Percentiles rank a stretch among this genome's conserved stretches.
Evolutionary conservation across 2,888 invertebrate species (phyloP).

Genomic region (Melikaiella ostensackeni): DNA sequence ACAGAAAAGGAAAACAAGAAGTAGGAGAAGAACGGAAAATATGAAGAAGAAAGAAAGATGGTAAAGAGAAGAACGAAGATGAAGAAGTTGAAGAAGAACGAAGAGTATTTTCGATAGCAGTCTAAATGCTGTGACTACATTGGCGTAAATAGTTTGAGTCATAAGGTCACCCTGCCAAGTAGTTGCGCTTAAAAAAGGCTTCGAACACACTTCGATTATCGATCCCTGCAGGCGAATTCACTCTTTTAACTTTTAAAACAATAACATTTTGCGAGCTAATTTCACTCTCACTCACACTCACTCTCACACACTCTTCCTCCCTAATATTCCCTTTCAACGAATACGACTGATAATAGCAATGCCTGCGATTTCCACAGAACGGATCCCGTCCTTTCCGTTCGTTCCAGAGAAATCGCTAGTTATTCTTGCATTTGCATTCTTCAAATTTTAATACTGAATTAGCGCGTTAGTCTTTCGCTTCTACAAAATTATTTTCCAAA

Average conservation of each 20-base stretch:
- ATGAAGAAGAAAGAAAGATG: neutral
- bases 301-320: conserved; percentile 51
- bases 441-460: conserved; percentile 63
- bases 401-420: conserved; percentile 14
- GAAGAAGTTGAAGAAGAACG: conserved; percentile 27
- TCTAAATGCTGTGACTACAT: conserved; percentile 39
- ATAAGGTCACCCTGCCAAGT: conserved; percentile 53
- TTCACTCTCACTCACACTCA: conserved; percentile 47
- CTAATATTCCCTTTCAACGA: conserved; percentile 42
- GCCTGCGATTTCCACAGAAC: conserved; percentile 32
- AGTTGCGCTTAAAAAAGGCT: conserved; percentile 59
- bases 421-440: conserved; percentile 40
- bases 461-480: conserved; percentile 58
- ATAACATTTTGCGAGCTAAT: conserved; percentile 37
- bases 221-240: conserved; percentile 62
- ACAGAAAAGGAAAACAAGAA: conserved; percentile 2
- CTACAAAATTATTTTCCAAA: conserved; percentile 50
- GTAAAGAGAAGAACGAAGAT: conserved; percentile 2
- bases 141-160: conserved; percentile 23
- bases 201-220: conserved; percentile 66
- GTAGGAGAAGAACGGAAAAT: neutral
- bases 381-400: conserved; percentile 16
- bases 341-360: conserved; percentile 26
- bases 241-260: conserved; percentile 37
- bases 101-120: conserved; percentile 38